A percentile compares a stretch with the other conserved stretches of the same genome.
phyloP scores from a whole-genome alignment of 2,888 invertebrate genomes.

The Mythimna lalbum region DNA sequence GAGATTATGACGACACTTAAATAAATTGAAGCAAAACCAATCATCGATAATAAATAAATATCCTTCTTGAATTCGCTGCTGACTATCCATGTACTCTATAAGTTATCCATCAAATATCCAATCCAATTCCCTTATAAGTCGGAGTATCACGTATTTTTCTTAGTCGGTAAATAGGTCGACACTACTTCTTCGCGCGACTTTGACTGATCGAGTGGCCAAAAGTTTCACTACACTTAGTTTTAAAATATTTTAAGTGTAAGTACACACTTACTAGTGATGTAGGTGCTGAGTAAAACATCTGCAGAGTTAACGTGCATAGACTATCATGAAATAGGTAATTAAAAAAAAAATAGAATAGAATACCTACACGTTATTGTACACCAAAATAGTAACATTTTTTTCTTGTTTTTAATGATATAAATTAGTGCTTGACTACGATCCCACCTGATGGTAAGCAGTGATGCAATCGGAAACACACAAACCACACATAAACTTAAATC shows the following conservation, averaged over 20 bases:
- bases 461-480: too few species aligned
- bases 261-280: neutral
- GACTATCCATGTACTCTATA: conserved; percentile 26
- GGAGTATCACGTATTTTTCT: conserved; percentile 46
- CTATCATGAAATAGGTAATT: too few species aligned
- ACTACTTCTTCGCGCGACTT: conserved; percentile 50
- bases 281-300: neutral
- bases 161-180: conserved; percentile 55
- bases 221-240: conserved; percentile 46
- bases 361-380: too few species aligned
- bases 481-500: too few species aligned
- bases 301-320: neutral
- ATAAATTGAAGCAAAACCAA: neutral
- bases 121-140: conserved; percentile 31
- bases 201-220: conserved; percentile 51
- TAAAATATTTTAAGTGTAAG: conserved; percentile 39
- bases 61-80: conserved; percentile 9
- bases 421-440: too few species aligned
- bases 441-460: too few species aligned
- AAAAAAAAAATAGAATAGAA: too few species aligned
- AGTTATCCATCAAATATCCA: conserved; percentile 52
- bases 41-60: neutral
- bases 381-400: too few species aligned
- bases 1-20: too few species aligned
- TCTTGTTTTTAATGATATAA: too few species aligned